phyloP scores from a whole-genome alignment of 2,113 vertebrate species.

The Leiothrix lutea region DNA sequence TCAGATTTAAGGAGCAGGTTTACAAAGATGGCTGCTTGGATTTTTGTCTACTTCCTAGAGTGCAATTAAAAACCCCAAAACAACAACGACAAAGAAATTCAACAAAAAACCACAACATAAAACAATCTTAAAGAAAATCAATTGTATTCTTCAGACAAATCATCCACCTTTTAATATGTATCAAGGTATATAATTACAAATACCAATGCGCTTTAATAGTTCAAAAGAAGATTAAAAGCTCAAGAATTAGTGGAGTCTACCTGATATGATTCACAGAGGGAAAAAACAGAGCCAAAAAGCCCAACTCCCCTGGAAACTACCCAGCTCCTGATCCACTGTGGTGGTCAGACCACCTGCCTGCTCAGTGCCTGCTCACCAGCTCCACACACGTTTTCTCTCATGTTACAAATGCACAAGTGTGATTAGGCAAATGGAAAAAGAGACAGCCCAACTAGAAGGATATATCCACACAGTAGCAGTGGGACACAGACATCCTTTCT shows the following conservation, averaged over 20 bases:
- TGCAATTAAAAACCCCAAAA: neutral
- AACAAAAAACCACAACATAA: neutral
- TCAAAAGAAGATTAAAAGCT: neutral
- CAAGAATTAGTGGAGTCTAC: neutral
- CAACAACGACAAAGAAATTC: neutral
- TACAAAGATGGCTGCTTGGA: neutral
- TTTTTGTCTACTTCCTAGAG: neutral
- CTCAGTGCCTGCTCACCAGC: neutral
- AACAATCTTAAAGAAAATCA: neutral
- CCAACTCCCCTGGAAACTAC: neutral
- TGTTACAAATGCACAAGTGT: neutral
- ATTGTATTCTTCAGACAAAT: neutral
- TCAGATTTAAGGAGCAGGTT: neutral
- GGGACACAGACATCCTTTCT: neutral
- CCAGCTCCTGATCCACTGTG: fast-evolving
- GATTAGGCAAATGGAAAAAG: neutral
- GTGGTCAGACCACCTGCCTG: neutral
- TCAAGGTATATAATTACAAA: neutral
- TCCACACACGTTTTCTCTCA: fast-evolving
- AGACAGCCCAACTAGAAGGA: neutral
- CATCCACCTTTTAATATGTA: neutral
- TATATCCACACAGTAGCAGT: neutral
- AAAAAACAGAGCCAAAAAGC: neutral
- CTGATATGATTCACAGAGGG: neutral
- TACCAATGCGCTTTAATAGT: neutral